A percentile compares a stretch with the other conserved stretches of the same genome.
Conservation (phyloP, 2,113 vertebrate genomes). For the Osmerus eperlanus region DNA sequence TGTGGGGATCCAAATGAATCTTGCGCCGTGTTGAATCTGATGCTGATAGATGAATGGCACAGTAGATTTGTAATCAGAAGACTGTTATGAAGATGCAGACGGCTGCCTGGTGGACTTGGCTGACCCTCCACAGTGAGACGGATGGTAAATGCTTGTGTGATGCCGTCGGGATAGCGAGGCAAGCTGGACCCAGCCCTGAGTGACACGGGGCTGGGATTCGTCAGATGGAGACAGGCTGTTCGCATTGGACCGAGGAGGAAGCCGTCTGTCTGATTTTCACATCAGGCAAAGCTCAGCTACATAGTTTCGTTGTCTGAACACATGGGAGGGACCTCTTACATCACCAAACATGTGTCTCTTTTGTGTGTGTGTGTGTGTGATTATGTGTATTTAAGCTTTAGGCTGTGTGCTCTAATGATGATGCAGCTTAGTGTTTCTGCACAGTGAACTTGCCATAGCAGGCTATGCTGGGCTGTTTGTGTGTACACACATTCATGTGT, state of each 20-base stretch:
- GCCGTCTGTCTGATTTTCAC: slow-evolving; percentile 25
- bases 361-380: slow-evolving; percentile 18
- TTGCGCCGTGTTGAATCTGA: background rate
- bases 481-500: slow-evolving; percentile 11
- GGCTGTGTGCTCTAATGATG: slow-evolving; percentile 41
- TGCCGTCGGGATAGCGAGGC: no score
- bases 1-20: background rate
- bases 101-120: no score
- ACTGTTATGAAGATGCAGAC: background rate
- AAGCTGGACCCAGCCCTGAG: background rate
- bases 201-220: background rate
- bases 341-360: slow-evolving; percentile 46
- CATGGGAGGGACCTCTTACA: slow-evolving; percentile 21
- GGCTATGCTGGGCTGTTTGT: slow-evolving; percentile 17
- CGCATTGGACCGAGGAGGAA: slow-evolving; percentile 20
- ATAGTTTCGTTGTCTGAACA: slow-evolving; percentile 18
- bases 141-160: no score
- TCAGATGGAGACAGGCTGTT: background rate
- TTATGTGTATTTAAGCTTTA: slow-evolving; percentile 39
- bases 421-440: slow-evolving; percentile 35
- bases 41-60: slow-evolving; percentile 3
- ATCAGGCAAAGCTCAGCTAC: slow-evolving; percentile 28
- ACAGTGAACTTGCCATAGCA: slow-evolving; percentile 34
- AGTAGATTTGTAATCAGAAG: slow-evolving; percentile 16
- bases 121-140: no score